A percentile compares a stretch with the other conserved stretches of the same genome.
These are phyloP conservation scores for Drosophila malerkotliana DNA, from an alignment of 1,140 invertebrate genomes.

Conservation along the genomic window DNA sequence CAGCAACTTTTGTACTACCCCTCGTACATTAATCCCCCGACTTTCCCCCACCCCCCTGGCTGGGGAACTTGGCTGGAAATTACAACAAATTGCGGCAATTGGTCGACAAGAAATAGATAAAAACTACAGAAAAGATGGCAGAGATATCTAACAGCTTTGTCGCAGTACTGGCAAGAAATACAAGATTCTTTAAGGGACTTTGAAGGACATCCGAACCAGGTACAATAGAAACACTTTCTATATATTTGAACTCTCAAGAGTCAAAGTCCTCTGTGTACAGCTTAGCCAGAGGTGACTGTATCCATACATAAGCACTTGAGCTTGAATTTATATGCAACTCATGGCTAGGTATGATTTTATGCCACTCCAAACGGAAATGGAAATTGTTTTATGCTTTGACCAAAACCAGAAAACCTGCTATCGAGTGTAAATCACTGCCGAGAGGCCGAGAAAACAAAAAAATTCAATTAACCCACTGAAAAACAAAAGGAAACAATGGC, in stretches of 20 bases:
- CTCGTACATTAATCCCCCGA: neutral
- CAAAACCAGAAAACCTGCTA: conserved; percentile 41
- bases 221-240: too few relatives aligned
- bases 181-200: neutral
- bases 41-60: neutral
- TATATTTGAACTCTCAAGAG: too few relatives aligned
- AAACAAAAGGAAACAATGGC: conserved; percentile 21
- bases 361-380: conserved; percentile 67
- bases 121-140: conserved; percentile 18
- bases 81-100: conserved; percentile 56
- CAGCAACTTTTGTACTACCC: conserved; percentile 2
- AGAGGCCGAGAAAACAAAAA: conserved; percentile 19
- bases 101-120: conserved; percentile 34
- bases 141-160: conserved; percentile 22
- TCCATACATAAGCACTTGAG: conserved; percentile 19
- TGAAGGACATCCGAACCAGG: neutral
- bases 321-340: conserved; percentile 67
- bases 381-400: conserved; percentile 61
- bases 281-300: conserved; percentile 34
- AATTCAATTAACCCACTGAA: conserved; percentile 36
- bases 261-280: neutral
- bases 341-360: conserved; percentile 40
- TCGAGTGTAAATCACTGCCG: conserved; percentile 22
- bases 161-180: conserved; percentile 46
- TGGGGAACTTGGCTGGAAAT: conserved; percentile 17